phyloP scores from a whole-genome alignment of 2,113 vertebrate species.

The Laticauda laticaudata region DNA sequence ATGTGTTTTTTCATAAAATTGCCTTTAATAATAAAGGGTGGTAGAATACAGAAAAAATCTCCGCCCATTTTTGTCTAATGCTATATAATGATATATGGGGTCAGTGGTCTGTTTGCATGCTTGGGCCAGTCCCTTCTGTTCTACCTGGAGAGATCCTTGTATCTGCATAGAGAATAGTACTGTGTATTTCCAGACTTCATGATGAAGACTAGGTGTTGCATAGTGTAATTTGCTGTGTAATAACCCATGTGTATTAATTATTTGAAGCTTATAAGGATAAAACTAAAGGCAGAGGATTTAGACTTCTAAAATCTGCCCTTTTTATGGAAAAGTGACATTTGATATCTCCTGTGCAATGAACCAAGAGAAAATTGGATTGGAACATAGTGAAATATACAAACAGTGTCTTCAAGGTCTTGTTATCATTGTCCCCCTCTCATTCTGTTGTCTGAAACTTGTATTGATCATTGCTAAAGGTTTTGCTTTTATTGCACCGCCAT shows the following conservation, averaged over 20 bases:
- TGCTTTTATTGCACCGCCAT: conserved; percentile 27
- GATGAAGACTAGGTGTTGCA: background rate
- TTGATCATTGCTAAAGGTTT: conserved; percentile 22
- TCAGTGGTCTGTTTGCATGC: background rate
- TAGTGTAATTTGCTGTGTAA: background rate
- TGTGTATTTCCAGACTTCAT: background rate
- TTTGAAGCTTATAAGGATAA: conserved; percentile 27
- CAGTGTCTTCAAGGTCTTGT: conserved; percentile 20
- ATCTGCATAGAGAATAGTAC: background rate
- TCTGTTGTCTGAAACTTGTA: conserved; percentile 1
- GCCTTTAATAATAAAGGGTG: background rate
- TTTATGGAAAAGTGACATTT: conserved; percentile 42
- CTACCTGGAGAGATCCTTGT: background rate
- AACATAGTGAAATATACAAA: conserved; percentile 48
- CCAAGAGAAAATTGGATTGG: conserved; percentile 30
- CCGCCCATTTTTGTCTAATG: background rate
- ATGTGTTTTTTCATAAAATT: background rate
- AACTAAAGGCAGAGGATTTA: conserved; percentile 33
- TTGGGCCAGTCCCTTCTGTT: background rate
- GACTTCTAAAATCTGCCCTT: conserved; percentile 35
- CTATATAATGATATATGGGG: background rate
- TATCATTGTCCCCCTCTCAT: conserved; percentile 28
- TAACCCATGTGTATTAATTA: conserved; percentile 1
- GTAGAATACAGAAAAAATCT: background rate
- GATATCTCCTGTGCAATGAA: conserved; percentile 53